A percentile compares a stretch with the other conserved stretches of the same genome.
phyloP scores from a whole-genome alignment of 2,113 vertebrate species.

The Thamnophis sirtalis region DNA sequence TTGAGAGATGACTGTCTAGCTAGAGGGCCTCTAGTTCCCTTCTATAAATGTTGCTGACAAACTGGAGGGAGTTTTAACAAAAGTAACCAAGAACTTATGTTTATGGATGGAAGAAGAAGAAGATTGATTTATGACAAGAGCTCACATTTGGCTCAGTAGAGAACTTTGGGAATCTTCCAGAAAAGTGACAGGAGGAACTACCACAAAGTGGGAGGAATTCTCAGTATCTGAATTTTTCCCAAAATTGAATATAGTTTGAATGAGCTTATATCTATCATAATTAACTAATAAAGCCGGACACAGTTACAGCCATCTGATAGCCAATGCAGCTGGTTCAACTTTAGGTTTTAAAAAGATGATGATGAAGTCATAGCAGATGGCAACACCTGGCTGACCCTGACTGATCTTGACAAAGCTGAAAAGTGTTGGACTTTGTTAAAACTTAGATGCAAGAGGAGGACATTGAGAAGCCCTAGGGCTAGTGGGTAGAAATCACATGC shows the following conservation, averaged over 20 bases:
- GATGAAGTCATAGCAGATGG: background rate
- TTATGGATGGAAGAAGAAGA: slow-evolving; percentile 25
- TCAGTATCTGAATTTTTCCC: slow-evolving; percentile 23
- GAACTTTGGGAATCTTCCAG: slow-evolving; percentile 40
- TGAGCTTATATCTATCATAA: background rate
- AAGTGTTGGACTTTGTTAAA: background rate
- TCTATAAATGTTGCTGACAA: slow-evolving; percentile 37
- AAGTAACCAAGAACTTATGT: slow-evolving; percentile 27
- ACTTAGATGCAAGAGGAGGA: background rate
- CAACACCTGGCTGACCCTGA: background rate
- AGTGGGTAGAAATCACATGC: background rate
- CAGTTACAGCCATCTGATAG: background rate
- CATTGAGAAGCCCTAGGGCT: background rate
- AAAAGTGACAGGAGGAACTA: slow-evolving; percentile 26
- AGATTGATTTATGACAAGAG: slow-evolving; percentile 11
- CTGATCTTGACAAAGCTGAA: background rate
- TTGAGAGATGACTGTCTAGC: slow-evolving; percentile 17
- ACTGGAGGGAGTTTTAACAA: slow-evolving; percentile 29
- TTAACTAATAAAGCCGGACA: background rate
- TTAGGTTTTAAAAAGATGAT: background rate
- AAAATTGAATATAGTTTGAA: slow-evolving; percentile 5
- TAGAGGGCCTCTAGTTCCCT: slow-evolving; percentile 6
- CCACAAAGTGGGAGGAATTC: slow-evolving; percentile 35
- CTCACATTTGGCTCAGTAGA: background rate
- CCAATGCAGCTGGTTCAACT: background rate